A percentile compares a stretch with the other conserved stretches of the same genome.
These are phyloP conservation scores for Sisyra nigra DNA, from an alignment of 2,888 invertebrate genomes.

Conservation along the genomic window DNA sequence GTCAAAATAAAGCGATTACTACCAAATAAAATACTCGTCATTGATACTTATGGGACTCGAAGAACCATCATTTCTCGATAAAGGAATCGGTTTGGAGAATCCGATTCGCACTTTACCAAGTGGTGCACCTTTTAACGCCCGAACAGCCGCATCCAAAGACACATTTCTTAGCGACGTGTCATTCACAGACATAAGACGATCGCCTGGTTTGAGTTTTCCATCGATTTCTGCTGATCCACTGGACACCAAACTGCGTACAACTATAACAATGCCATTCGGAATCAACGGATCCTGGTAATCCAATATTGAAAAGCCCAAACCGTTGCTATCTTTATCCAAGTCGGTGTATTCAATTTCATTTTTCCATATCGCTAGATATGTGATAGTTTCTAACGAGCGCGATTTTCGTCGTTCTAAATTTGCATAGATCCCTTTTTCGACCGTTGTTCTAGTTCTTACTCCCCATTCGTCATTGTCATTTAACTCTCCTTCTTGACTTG, in stretches of 20 bases:
- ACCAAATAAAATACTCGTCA: conserved; percentile 9
- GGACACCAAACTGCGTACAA: conserved; percentile 91
- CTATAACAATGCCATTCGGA: conserved; percentile 88
- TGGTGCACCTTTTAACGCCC: conserved; percentile 87
- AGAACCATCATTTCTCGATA: conserved; percentile 14
- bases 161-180: conserved; percentile 80
- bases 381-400: conserved; percentile 87
- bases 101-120: conserved; percentile 82
- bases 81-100: conserved; percentile 69
- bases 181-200: conserved; percentile 83
- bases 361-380: conserved; percentile 94
- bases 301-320: conserved; percentile 94
- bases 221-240: conserved; percentile 95
- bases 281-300: conserved; percentile 97
- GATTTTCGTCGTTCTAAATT: conserved; percentile 52
- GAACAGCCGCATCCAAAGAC: conserved; percentile 86
- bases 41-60: background rate
- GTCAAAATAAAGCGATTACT: background rate
- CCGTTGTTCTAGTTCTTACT: background rate
- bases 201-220: conserved; percentile 89
- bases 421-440: background rate
- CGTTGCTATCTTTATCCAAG: conserved; percentile 84
- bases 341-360: conserved; percentile 84
- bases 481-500: background rate
- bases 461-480: background rate